phyloP scores from a whole-genome alignment of 2,888 invertebrate species.

The Seira musarum region DNA sequence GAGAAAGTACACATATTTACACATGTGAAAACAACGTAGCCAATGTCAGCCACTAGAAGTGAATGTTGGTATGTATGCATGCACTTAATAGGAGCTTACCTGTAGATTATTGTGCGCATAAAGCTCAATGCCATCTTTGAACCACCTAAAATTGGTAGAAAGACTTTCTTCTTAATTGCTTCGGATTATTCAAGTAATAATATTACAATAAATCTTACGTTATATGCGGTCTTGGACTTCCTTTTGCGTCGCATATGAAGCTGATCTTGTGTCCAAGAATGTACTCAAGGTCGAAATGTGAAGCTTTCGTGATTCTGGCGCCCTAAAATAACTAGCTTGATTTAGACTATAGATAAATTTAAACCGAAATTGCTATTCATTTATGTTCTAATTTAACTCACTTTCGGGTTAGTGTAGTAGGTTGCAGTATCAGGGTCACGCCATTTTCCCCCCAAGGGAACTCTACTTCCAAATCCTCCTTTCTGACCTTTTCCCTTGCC shows the following conservation, averaged over 20 bases:
- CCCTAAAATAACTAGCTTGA: conserved; percentile 76
- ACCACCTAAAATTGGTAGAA: conserved; percentile 77
- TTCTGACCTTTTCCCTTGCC: conserved; percentile 57
- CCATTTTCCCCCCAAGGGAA: conserved; percentile 89
- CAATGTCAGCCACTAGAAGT: too few species aligned
- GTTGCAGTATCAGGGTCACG: conserved; percentile 91
- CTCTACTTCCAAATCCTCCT: conserved; percentile 42
- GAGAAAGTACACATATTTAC: too few species aligned
- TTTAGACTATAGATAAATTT: neutral
- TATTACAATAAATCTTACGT: too few species aligned
- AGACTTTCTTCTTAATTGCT: too few species aligned
- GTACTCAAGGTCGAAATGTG: conserved; percentile 95
- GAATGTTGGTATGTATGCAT: too few species aligned
- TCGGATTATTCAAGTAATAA: conserved; percentile 73
- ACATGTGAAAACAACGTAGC: too few species aligned
- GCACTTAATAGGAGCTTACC: conserved; percentile 79
- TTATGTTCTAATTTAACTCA: conserved; percentile 71
- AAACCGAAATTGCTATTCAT: neutral
- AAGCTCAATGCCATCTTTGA: conserved; percentile 94
- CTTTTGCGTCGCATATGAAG: conserved; percentile 92
- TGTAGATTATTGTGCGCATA: conserved; percentile 91
- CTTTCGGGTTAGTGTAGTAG: conserved; percentile 91
- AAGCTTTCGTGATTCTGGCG: conserved; percentile 89
- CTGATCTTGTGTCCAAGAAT: conserved; percentile 95
- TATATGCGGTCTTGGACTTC: conserved; percentile 86